Percentiles rank a stretch among this genome's conserved stretches.
These are phyloP conservation scores for Melipona bicolor DNA, from an alignment of 2,888 invertebrate species.

Conservation along the genomic window DNA sequence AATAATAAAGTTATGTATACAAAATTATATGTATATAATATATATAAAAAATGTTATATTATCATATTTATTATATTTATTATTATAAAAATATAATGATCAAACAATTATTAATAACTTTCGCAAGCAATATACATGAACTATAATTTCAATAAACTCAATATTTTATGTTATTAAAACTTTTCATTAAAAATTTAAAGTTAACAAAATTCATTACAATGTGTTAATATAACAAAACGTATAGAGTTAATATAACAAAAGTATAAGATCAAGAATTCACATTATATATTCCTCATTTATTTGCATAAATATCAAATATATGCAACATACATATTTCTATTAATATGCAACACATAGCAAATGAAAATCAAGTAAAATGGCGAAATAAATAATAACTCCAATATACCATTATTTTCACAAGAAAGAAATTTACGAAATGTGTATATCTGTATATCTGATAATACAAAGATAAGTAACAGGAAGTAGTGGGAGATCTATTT, in stretches of 20 bases:
- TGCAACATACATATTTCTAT: slow-evolving; percentile 29
- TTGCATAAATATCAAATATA: slow-evolving; percentile 26
- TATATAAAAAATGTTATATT: background rate
- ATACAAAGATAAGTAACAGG: slow-evolving; percentile 63
- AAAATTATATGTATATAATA: background rate
- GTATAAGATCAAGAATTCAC: background rate
- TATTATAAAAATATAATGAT: background rate
- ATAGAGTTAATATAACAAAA: background rate
- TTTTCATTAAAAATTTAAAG: background rate
- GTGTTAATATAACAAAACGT: background rate
- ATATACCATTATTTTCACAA: slow-evolving; percentile 1
- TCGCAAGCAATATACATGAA: background rate
- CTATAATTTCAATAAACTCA: background rate
- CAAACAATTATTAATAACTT: background rate
- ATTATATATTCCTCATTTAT: slow-evolving; percentile 14
- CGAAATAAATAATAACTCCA: slow-evolving; percentile 15
- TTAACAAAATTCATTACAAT: background rate
- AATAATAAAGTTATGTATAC: background rate
- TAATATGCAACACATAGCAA: slow-evolving; percentile 32
- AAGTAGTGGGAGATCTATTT: slow-evolving; percentile 73
- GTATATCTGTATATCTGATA: slow-evolving; percentile 60
- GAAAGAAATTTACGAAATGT: slow-evolving; percentile 43
- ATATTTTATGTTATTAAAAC: no score
- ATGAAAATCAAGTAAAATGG: slow-evolving; percentile 11
- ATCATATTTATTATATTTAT: background rate